Base-by-base conservation (phyloP, 1,140 invertebrate species). In the Drosophila hydei region DNA sequence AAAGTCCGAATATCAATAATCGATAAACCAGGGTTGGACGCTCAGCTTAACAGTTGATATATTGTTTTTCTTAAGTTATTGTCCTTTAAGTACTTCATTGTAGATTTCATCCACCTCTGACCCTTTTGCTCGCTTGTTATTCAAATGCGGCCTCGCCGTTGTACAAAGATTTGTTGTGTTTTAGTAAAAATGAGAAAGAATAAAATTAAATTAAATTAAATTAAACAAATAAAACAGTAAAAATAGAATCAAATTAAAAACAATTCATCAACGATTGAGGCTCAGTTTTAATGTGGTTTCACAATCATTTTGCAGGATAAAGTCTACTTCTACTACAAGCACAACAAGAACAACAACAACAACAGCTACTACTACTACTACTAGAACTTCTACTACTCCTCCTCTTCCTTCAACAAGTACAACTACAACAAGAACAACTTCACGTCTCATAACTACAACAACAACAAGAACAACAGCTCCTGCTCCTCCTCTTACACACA, bases 231-330 rank as follows among this genome's bases (percentile, higher is more conserved):
- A 47, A 55, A 47, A 54, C 36, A 50, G 48, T 40, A 47, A 54
- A 40, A 50, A 69, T 47, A 45, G 48, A 56, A 68, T 67, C 43
- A 52, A 70, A 78, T 40, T 40, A 40, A 40, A 40, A 40, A 40
- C 38, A 40, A 56, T 61, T 65, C 43, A 63, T 47, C 18, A 72
- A 58, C 36, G 63, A 63, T 73, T 79, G 76, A 75, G 87, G 78
- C 54, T 71, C 77, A 72, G 80, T 83, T 90, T 90, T 91, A 91
- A 91, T 87, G 83, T 88, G 80, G 85, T 85, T 87, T 91, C 81
- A 90, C 84, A 90, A 91, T 91, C 90, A 91, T 91, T 91, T 90
- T 90, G 79, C 89, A 91, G 89, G 90, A 90, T 85, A 90, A 91
- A 91, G 87, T 73, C 90, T 90, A 73, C 84, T 91, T 72, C 89